Evolutionary conservation across 2,797 vertebrate species (phyloP).

Genomic region (Rhinophrynus dorsalis): DNA sequence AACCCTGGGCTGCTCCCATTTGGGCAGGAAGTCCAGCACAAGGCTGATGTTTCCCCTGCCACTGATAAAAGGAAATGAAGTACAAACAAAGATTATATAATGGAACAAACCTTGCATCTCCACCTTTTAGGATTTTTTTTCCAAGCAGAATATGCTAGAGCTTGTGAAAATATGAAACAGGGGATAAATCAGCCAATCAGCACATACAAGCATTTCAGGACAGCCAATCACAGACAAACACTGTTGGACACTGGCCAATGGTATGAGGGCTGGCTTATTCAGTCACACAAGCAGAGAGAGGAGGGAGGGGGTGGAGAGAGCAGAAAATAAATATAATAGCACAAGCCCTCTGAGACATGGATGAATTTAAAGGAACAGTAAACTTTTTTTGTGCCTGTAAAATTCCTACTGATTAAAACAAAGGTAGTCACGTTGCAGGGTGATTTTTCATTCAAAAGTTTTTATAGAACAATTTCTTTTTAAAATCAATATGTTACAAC

Average conservation of each 20-base stretch:
- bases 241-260: constrained; percentile 64
- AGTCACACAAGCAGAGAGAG: constrained; percentile 46
- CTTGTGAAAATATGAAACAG: constrained; percentile 62
- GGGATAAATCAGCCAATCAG: constrained; percentile 65
- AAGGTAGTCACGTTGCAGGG: too few species aligned
- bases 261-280: constrained; percentile 55
- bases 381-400: background rate
- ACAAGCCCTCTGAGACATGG: constrained; percentile 4
- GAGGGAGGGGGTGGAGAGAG: background rate
- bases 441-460: too few species aligned
- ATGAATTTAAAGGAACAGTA: background rate
- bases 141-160: constrained; percentile 64
- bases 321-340: background rate
- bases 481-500: too few species aligned
- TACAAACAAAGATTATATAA: background rate
- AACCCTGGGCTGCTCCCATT: background rate
- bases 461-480: too few species aligned
- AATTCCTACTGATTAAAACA: background rate
- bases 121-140: constrained; percentile 61
- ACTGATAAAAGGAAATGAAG: background rate
- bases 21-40: background rate
- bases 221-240: constrained; percentile 65
- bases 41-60: too few species aligned
- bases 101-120: constrained; percentile 78
- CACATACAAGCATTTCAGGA: constrained; percentile 21